Evolutionary conservation across 2,888 invertebrate species (phyloP).

Genomic region (Kuschelorhynchus macadamiae): DNA sequence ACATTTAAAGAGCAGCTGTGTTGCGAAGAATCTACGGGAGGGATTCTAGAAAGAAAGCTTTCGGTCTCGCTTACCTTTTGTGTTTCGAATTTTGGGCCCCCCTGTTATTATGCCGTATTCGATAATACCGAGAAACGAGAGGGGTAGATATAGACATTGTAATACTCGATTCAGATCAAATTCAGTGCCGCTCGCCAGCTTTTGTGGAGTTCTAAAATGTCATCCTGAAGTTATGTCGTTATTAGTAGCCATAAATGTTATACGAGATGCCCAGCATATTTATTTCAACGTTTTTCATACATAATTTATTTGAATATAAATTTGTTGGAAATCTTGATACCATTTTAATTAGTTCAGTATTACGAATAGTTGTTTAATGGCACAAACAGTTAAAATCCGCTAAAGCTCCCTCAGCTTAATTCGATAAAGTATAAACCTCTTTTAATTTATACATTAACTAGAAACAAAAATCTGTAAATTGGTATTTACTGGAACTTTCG

Average conservation of each 20-base stretch:
- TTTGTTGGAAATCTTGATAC: too few relatives aligned
- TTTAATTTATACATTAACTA: too few relatives aligned
- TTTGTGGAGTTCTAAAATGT: conserved; percentile 35
- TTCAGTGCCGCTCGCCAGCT: conserved; percentile 36
- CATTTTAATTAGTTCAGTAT: too few relatives aligned
- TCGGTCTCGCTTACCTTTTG: conserved; percentile 48
- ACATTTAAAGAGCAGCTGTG: conserved; percentile 44
- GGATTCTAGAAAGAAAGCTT: conserved; percentile 50
- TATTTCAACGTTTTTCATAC: background rate
- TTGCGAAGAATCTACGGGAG: conserved; percentile 49
- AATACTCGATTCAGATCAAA: conserved; percentile 38
- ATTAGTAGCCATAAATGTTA: conserved; percentile 6
- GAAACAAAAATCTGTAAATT: too few relatives aligned
- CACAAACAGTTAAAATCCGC: too few relatives aligned
- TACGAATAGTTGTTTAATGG: too few relatives aligned
- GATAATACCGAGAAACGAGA: conserved; percentile 47
- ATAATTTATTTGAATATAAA: too few relatives aligned
- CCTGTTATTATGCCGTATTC: conserved; percentile 44
- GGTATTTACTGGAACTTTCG: too few relatives aligned
- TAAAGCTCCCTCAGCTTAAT: too few relatives aligned
- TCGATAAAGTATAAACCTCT: too few relatives aligned
- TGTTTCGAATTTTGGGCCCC: conserved; percentile 47
- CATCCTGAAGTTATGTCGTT: conserved; percentile 30
- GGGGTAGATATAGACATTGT: conserved; percentile 41
- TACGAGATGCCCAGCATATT: conserved; percentile 1